Evolutionary conservation across 1,140 invertebrate genomes (phyloP).

Genomic region (Drosophila leontia): DNA sequence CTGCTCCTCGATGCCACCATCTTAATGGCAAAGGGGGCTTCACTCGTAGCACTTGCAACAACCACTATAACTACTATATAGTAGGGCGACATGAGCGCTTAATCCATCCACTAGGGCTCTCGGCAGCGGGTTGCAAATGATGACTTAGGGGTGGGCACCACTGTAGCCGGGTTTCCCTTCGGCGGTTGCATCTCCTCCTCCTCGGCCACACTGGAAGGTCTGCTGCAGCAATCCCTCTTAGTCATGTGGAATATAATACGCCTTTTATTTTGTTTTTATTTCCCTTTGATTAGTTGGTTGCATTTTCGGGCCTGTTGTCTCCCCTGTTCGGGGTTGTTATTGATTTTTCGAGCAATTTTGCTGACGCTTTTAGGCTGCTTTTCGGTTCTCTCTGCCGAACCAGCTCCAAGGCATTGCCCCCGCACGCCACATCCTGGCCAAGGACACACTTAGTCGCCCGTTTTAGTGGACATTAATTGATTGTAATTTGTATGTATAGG

Average conservation of each 20-base stretch:
- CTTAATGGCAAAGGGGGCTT: conserved; percentile 33
- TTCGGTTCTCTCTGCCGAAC: conserved; percentile 3
- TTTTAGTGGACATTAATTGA: conserved; percentile 10
- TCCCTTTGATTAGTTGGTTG: conserved; percentile 17
- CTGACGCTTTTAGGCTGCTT: background rate
- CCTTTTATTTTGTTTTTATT: conserved; percentile 19
- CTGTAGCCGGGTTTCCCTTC: conserved; percentile 16
- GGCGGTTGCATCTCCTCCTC: conserved; percentile 36
- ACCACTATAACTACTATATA: conserved; percentile 67
- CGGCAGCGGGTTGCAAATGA: conserved; percentile 32
- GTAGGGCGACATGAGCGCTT: conserved; percentile 33
- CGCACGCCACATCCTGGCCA: conserved; percentile 12
- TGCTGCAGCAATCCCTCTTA: conserved; percentile 27
- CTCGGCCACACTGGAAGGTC: conserved; percentile 61
- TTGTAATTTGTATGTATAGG: conserved; percentile 7
- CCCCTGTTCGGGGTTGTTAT: conserved; percentile 40
- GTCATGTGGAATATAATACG: conserved; percentile 20
- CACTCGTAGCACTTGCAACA: conserved; percentile 53
- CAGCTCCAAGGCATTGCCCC: conserved; percentile 4
- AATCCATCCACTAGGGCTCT: conserved; percentile 56
- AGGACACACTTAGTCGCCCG: conserved; percentile 26
- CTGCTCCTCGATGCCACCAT: conserved; percentile 28
- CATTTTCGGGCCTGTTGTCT: conserved; percentile 7
- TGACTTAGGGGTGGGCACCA: conserved; percentile 36
- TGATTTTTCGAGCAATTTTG: conserved; percentile 60